Base-by-base conservation (phyloP, 2,888 invertebrate genomes). In the Melipona bicolor region DNA sequence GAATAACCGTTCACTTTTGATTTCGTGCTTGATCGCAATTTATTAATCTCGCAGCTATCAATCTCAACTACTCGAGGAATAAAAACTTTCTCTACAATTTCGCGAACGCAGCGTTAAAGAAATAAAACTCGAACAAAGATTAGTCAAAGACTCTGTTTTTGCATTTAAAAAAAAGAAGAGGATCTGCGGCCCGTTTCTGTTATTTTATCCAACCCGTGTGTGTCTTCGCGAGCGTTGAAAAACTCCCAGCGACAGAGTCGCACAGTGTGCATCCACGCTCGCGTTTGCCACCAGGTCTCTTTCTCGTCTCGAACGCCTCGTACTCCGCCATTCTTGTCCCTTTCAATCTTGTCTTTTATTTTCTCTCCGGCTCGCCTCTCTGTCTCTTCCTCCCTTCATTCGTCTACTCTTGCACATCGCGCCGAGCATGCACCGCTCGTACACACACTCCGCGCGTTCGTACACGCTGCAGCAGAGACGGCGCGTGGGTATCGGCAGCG, bases 291-390 rank as follows among this genome's bases (percentile, higher is more conserved):
- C 68, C 50, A 15, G 24, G 54, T 69, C 62, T 69, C 69, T 68
- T 52, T 79, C 67, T 68, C 43, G 43, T 43, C 43, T 61, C 59
- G 59, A 32, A 62, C 68, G 73, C 49, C 49, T 72, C 13, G 67
- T 61, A 64, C 80, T 73, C 61, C 69, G 49, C 68, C 73, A 36
- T 78, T 72, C 79, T 68, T 67, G 59, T 59, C 71, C 71, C 67
- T 65, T 54, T 74, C 64, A 65, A 74, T 74, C 49, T 9, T 43
- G 65, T 21, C 27, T 65, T 65, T 72, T 54, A 65, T 65, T 74
- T 74, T 54, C 74, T 74, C 72, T 49, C 19, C 43, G 24, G 9
- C 13, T 59, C 21, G 13, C 19, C 59, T 61, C 61, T 61, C 49
- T 61, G 19, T 19, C 1, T 27, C 27, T 43, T 49, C 9, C 68